Conservation (phyloP, 2,797 vertebrate species). For the Cetoscarus ocellatus region DNA sequence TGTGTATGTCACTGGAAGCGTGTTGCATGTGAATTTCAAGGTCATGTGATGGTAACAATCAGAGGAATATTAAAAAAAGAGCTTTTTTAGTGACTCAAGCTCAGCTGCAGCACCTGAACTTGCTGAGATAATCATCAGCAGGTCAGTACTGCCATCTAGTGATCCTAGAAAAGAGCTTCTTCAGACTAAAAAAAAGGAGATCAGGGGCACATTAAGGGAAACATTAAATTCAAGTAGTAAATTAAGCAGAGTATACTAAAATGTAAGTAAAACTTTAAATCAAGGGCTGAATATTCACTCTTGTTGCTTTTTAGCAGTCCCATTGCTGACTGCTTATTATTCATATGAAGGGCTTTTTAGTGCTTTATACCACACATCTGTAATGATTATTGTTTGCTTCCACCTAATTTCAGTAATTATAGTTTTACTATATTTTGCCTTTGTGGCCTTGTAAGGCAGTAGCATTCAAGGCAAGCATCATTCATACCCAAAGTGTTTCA, state of each 20-base stretch:
- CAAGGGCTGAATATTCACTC: too few relatives aligned
- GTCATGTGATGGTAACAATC: slow-evolving; percentile 32
- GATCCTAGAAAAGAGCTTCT: slow-evolving; percentile 14
- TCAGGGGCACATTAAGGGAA: slow-evolving; percentile 21
- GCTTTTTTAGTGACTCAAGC: slow-evolving; percentile 25
- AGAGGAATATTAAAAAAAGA: slow-evolving; percentile 41
- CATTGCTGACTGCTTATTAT: too few relatives aligned
- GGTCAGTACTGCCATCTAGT: slow-evolving; percentile 75
- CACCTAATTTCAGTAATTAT: too few relatives aligned
- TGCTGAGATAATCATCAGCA: slow-evolving; percentile 41
- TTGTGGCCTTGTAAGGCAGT: too few relatives aligned
- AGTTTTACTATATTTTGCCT: too few relatives aligned
- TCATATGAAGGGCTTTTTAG: too few relatives aligned
- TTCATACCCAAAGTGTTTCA: too few relatives aligned
- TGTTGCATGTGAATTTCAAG: slow-evolving; percentile 18
- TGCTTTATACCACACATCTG: too few relatives aligned
- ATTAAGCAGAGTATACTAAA: neutral
- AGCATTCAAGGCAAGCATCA: too few relatives aligned
- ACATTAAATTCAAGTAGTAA: neutral
- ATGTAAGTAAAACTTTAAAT: too few relatives aligned
- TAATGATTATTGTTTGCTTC: too few relatives aligned
- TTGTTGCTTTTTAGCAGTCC: too few relatives aligned
- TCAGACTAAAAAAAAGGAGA: neutral
- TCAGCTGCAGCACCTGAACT: neutral
- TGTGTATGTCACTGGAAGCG: neutral